Evolutionary conservation across 2,797 vertebrate species (phyloP), one percentile per base, ranked within the genome.

Genomic region (Lacerta agilis): DNA sequence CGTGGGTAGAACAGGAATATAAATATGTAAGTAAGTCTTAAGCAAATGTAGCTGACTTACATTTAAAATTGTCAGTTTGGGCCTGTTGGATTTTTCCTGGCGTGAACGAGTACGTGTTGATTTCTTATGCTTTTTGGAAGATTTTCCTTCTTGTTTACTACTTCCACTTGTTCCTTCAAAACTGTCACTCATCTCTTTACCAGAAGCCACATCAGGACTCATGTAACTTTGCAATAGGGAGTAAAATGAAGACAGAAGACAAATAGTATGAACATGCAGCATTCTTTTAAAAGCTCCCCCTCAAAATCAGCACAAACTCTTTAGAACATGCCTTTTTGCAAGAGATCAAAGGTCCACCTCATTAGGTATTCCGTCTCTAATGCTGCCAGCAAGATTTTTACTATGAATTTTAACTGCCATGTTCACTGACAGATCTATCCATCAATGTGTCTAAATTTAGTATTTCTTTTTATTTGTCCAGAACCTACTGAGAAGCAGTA

Each of bases 21-120:
- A 72, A 86, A 85, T 69, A 73, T 72, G 69, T 2, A 67, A 64
- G 0, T 0, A 36, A 75, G 82, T 73, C 9, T 41, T 27, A 11
- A 58, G 29, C 10, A 36, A 33, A 18, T 1, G n/a, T 33, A 27
- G 0, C 77, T 78, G 86, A 97, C 98, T 97, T 96, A 98, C 98
- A 87, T 99, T 99, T 88, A 99, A 96, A 96, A 99, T 99, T 94
- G 95, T 99, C 83, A 99, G 97, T 90, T 98, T 98, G 25, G 98
- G 98, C 90, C 97, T 97, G 95, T 83, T 98, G 79, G 97, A 96
- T 95, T 98, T 98, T 95, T 99, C 98, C 94, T 98, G 98, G 33
- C 98, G 98, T 0, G 98, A 99, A 11, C 98, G 98, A 1, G 98
- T 97, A 0, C 98, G 98, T 0, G 98, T 97, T 8, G 98, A 98